phyloP scores from a whole-genome alignment of 2,113 vertebrate species.

The Manacus vitellinus region DNA sequence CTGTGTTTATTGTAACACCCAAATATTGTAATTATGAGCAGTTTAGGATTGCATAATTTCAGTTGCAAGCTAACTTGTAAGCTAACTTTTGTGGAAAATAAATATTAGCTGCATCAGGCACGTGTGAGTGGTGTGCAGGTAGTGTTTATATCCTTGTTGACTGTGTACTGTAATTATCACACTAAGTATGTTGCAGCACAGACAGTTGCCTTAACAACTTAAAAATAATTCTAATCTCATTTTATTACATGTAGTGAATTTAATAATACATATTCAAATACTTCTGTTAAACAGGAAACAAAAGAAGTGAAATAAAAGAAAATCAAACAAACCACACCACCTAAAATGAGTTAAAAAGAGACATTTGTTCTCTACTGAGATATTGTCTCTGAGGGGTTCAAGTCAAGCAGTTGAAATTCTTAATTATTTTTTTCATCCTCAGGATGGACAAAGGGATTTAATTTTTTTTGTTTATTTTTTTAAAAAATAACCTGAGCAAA shows the following conservation, averaged over 20 bases:
- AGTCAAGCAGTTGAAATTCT: not conserved
- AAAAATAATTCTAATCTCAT: not conserved
- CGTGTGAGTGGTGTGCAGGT: not conserved
- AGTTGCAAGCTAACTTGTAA: not conserved
- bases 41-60: not conserved
- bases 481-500: not conserved
- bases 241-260: not conserved
- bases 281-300: not conserved
- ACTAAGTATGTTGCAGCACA: not conserved
- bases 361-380: not conserved
- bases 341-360: not conserved
- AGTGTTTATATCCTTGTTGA: not conserved
- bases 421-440: not conserved
- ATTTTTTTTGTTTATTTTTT: not conserved
- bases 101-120: not conserved
- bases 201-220: not conserved
- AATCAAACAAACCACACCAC: not conserved
- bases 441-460: not conserved
- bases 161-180: not conserved
- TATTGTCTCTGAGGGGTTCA: not conserved
- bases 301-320: not conserved
- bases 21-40: not conserved
- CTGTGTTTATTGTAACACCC: not conserved
- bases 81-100: not conserved
- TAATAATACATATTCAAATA: not conserved